Conservation (phyloP, 2,797 vertebrate species). For the Anomalospiza imberbis region DNA sequence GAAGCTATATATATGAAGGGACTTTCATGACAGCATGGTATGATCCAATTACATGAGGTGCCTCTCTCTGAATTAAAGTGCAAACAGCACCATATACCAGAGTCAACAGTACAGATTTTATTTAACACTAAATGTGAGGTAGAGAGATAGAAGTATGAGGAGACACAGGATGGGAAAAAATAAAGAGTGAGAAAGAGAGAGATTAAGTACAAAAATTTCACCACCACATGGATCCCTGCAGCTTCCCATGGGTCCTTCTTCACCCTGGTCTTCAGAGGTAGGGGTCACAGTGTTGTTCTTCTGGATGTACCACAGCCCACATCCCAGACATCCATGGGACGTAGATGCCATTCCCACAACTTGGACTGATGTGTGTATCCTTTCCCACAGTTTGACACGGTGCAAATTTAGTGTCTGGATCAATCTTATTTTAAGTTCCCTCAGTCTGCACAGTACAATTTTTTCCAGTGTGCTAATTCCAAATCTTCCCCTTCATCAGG, state of each 20-base stretch:
- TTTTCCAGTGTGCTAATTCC: background rate
- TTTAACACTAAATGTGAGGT: background rate
- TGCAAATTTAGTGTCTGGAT: accelerated
- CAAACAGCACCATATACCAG: background rate
- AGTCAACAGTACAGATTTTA: background rate
- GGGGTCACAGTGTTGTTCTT: background rate
- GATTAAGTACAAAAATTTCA: background rate
- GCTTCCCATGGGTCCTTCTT: accelerated
- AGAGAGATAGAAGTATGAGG: background rate
- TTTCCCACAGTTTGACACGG: background rate
- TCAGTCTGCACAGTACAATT: background rate
- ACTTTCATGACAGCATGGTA: background rate
- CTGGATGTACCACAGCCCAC: background rate
- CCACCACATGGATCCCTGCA: background rate
- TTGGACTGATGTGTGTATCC: background rate
- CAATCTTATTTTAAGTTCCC: background rate
- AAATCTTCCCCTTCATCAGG: background rate
- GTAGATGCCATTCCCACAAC: background rate
- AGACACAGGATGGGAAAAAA: background rate
- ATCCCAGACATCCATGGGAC: too few species aligned
- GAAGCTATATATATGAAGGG: background rate
- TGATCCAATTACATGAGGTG: background rate
- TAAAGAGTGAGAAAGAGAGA: background rate
- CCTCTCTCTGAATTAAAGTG: background rate
- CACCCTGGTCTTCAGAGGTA: too few species aligned